A percentile compares a stretch with the other conserved stretches of the same genome.
These are phyloP conservation scores for Coranthus polyacanthus DNA, from an alignment of 2,797 vertebrate species.

Conservation along the genomic window DNA sequence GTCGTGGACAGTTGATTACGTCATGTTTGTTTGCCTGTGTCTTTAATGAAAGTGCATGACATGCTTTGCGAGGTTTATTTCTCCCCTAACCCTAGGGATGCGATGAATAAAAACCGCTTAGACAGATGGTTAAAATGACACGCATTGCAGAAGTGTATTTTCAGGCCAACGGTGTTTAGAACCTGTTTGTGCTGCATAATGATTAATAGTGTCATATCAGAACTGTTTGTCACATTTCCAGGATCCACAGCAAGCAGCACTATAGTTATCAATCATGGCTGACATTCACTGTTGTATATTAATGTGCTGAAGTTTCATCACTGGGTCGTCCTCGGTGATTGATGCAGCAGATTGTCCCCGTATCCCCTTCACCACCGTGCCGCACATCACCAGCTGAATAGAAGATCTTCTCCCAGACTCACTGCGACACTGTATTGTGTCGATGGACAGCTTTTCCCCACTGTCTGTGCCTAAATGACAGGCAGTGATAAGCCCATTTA, in stretches of 20 bases:
- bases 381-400: constrained; percentile 44
- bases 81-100: neutral
- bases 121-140: neutral
- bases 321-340: constrained; percentile 47
- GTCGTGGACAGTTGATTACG: too few relatives aligned
- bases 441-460: constrained; percentile 18
- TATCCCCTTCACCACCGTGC: constrained; percentile 17
- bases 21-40: too few relatives aligned
- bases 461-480: constrained; percentile 21
- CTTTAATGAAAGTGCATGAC: too few relatives aligned
- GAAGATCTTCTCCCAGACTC: constrained; percentile 28
- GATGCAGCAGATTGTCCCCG: constrained; percentile 50
- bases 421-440: constrained; percentile 10
- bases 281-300: constrained; percentile 61
- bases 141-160: neutral
- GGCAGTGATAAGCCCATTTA: constrained; percentile 37
- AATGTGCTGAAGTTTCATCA: constrained; percentile 52
- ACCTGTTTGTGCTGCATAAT: constrained; percentile 35
- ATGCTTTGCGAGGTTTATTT: too few relatives aligned
- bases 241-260: constrained; percentile 38
- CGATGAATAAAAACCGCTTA: neutral
- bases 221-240: constrained; percentile 47
- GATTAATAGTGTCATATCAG: constrained; percentile 40
- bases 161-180: neutral
- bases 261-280: constrained; percentile 60